Evolutionary conservation across 2,888 invertebrate species (phyloP).

Genomic region (Tachina fera): DNA sequence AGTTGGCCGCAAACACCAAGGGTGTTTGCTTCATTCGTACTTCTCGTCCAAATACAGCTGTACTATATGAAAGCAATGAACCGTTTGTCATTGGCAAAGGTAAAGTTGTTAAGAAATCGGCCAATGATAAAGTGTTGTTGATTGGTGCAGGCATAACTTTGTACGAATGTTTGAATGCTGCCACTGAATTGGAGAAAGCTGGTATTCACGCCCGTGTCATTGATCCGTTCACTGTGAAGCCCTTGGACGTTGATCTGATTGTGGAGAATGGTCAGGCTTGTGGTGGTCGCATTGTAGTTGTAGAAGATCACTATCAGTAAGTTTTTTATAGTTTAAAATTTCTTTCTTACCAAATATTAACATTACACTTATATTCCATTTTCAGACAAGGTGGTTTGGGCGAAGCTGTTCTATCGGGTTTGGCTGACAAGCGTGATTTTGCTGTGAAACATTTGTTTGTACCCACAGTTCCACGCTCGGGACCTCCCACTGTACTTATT

Average conservation of each 20-base stretch:
- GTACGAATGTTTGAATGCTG: slow-evolving; percentile 94
- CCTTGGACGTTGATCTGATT: slow-evolving; percentile 92
- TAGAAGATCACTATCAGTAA: slow-evolving; percentile 98
- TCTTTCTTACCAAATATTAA: slow-evolving; percentile 4
- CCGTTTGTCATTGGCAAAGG: slow-evolving; percentile 91
- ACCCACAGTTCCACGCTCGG: slow-evolving; percentile 93
- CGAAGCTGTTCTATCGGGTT: slow-evolving; percentile 94
- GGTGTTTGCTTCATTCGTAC: slow-evolving; percentile 98
- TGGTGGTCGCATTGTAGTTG: slow-evolving; percentile 93
- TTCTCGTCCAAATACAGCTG: slow-evolving; percentile 94
- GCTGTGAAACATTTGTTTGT: slow-evolving; percentile 92
- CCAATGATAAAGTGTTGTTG: slow-evolving; percentile 91
- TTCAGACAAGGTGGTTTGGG: slow-evolving; percentile 92
- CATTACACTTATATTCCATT: slow-evolving; percentile 31
- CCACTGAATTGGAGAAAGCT: slow-evolving; percentile 87
- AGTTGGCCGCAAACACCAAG: slow-evolving; percentile 96
- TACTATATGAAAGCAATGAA: slow-evolving; percentile 94
- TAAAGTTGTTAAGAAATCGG: slow-evolving; percentile 90
- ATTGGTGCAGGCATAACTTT: slow-evolving; percentile 97
- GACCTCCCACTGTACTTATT: slow-evolving; percentile 92
- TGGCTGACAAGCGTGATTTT: slow-evolving; percentile 88
- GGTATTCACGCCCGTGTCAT: slow-evolving; percentile 92
- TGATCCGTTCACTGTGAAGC: slow-evolving; percentile 98
- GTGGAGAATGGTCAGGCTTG: slow-evolving; percentile 89
- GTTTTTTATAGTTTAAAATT: slow-evolving; percentile 82